Conservation (phyloP, 1,140 invertebrate genomes). For the Meloidogyne hapla region DNA sequence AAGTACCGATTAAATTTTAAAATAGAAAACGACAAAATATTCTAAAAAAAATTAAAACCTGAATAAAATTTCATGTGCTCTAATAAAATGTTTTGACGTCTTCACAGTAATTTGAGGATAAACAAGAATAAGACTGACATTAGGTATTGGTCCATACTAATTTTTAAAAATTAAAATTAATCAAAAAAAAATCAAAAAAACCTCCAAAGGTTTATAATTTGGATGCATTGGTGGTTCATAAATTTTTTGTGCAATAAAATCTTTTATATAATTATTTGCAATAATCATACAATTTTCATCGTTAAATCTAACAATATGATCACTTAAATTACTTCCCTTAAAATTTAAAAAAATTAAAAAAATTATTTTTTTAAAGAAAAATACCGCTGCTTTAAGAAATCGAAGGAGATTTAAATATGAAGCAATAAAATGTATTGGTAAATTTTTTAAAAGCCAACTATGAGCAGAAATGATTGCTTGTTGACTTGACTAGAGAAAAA, state of each 20-base stretch:
- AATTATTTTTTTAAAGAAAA: conserved; percentile 22
- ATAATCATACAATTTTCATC: conserved; percentile 19
- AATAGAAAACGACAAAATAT: too few relatives aligned
- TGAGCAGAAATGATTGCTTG: conserved; percentile 28
- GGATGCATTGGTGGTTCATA: conserved; percentile 37
- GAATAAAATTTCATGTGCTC: conserved; percentile 38
- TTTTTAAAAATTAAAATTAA: background rate
- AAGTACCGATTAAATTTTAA: too few relatives aligned
- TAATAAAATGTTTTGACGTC: conserved; percentile 23
- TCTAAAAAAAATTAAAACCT: conserved; percentile 7
- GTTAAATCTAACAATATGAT: conserved; percentile 26
- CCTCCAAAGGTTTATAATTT: conserved; percentile 25
- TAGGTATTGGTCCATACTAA: conserved; percentile 33
- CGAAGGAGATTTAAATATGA: conserved; percentile 43
- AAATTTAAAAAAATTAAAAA: conserved; percentile 23
- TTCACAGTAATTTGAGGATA: conserved; percentile 40
- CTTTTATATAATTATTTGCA: conserved; percentile 39
- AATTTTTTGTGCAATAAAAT: conserved; percentile 39
- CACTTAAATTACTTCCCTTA: conserved; percentile 40
- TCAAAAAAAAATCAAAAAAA: background rate
- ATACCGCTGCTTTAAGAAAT: conserved; percentile 42
- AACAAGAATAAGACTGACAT: conserved; percentile 43
- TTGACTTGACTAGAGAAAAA: conserved; percentile 13
- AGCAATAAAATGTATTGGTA: conserved; percentile 28
- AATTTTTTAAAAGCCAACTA: conserved; percentile 27